Base-by-base conservation (phyloP, 1,140 invertebrate species). In the Drosophila bocki region DNA sequence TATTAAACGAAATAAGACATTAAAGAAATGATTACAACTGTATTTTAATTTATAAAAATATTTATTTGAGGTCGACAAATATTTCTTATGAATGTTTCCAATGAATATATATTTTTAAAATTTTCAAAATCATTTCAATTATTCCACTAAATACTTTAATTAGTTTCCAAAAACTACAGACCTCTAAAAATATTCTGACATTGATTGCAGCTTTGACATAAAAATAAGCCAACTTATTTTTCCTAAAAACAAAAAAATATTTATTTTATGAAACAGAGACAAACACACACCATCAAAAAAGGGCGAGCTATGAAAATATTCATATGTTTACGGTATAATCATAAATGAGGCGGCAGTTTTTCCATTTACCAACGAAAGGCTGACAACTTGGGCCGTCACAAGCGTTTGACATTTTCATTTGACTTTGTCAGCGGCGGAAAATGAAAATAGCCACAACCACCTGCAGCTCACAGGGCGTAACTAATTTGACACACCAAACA, bases 401-500 rank as follows among this genome's bases (percentile, higher is more conserved):
- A 64, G 29, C 50, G 60, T 69, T 74, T 72, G 76, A 79, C 76
- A 79, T 72, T 72, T 79, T 59, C 75, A 79, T 88, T 80, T 82
- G 68, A 57, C 63, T 72, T 47, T 51, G 56, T 77, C 68, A 77
- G 64, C 61, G 26, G 45, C 19, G 19, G 53, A 22, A 19, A 13
- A 42, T 45, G 3, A 44, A 56, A 78, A 41, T 65, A 81, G 65
- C 75, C 50, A 69, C 75, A 83, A 83, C 80, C 83, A 86, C 83
- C 83, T 87, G 83, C 83, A 74, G 32, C 42, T 64, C 53, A 22
- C 58, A 50, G 59, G 60, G 77, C 85, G 81, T 88, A 88, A 88
- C 80, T 88, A 87, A 87, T 87, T 87, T 78, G 61, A 78, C 68
- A 58, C 67, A 63, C 51, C 78, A 82, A 69, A 82, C 50, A 64